Evolutionary conservation across 2,888 invertebrate species (phyloP).

Genomic region (Microctonus hyperodae): DNA sequence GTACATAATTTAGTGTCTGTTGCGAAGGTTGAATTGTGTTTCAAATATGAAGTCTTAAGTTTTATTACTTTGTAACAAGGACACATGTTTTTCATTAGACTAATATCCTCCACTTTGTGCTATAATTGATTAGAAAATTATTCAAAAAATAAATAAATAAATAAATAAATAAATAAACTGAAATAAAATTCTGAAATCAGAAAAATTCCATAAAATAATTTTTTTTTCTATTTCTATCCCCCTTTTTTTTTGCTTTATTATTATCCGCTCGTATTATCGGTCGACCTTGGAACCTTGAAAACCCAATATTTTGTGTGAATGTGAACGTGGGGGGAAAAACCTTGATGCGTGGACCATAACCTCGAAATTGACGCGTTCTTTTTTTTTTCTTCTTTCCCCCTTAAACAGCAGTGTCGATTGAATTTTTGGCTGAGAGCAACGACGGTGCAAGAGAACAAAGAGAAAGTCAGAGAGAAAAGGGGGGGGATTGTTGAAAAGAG

Average conservation of each 20-base stretch:
- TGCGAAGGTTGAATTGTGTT: slow-evolving; percentile 8
- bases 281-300: slow-evolving; percentile 43
- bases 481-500: not conserved
- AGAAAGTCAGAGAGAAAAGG: not conserved
- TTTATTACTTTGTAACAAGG: slow-evolving; percentile 13
- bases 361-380: slow-evolving; percentile 34
- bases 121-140: not conserved
- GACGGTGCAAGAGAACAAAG: not conserved
- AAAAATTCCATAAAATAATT: not conserved
- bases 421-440: slow-evolving; percentile 27
- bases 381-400: slow-evolving; percentile 1
- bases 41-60: slow-evolving; percentile 28
- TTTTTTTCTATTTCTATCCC: not conserved
- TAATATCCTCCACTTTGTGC: not conserved
- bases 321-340: slow-evolving; percentile 27
- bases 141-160: not conserved
- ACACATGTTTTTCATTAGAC: slow-evolving; percentile 11
- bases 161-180: too few species aligned
- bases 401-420: slow-evolving; percentile 26
- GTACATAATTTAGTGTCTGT: not conserved
- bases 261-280: not conserved
- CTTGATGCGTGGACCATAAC: slow-evolving; percentile 38
- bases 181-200: too few species aligned
- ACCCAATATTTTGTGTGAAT: slow-evolving; percentile 16
- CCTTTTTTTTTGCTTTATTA: not conserved